phyloP scores from a whole-genome alignment of 2,797 vertebrate genomes.

The Lagorchestes hirsutus region DNA sequence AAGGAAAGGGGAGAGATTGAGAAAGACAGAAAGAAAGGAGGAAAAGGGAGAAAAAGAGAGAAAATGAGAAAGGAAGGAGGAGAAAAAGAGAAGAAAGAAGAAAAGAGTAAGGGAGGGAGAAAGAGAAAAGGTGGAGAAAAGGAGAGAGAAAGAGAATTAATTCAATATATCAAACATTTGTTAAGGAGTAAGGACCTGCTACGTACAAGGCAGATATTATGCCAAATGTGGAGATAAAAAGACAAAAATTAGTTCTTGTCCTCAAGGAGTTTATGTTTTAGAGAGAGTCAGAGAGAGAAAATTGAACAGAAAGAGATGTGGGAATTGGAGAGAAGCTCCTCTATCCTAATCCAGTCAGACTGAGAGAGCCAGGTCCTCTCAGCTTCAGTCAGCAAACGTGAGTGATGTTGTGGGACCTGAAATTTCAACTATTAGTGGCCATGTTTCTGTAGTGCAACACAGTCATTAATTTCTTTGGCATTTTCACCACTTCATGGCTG shows the following conservation, averaged over 20 bases:
- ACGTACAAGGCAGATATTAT: neutral
- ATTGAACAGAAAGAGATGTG: slow-evolving; percentile 1
- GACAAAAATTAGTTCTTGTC: neutral
- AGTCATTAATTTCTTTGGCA: slow-evolving; percentile 76
- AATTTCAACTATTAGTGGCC: slow-evolving; percentile 68
- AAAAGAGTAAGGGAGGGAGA: no score
- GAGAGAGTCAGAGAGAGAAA: neutral
- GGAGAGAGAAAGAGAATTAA: neutral
- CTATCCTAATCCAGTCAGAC: neutral
- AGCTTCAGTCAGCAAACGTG: slow-evolving; percentile 28
- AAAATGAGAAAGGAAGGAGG: fast-evolving
- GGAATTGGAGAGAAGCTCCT: slow-evolving; percentile 4
- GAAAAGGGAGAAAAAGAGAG: neutral
- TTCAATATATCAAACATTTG: neutral
- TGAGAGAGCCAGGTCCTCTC: neutral
- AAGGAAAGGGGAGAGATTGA: neutral
- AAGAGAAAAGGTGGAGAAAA: no score
- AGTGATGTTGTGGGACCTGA: slow-evolving; percentile 53
- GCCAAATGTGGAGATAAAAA: neutral
- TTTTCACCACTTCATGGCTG: slow-evolving; percentile 52
- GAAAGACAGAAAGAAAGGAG: neutral
- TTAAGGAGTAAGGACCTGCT: neutral
- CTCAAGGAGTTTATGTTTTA: neutral
- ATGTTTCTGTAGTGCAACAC: slow-evolving; percentile 68
- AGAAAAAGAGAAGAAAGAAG: neutral